phyloP scores from a whole-genome alignment of 2,113 vertebrate species.

The Megaceryle maxima region DNA sequence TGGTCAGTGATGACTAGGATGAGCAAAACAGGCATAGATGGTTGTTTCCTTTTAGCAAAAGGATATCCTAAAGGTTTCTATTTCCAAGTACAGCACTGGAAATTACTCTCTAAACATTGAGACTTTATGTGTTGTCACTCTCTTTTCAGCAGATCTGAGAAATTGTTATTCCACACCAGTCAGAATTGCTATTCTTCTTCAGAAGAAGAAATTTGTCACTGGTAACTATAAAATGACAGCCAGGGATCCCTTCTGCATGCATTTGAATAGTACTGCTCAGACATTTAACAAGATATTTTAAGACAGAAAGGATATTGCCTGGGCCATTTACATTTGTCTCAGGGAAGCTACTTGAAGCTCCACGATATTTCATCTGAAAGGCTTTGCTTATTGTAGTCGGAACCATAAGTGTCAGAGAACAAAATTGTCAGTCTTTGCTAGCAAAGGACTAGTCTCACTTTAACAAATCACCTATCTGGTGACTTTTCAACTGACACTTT shows the following conservation, averaged over 20 bases:
- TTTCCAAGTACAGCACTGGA: not conserved
- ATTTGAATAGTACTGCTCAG: not conserved
- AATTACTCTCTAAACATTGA: not conserved
- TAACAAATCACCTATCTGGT: not conserved
- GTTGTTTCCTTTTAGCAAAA: not conserved
- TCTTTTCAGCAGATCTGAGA: not conserved
- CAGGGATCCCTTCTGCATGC: not conserved
- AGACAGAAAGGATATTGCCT: not conserved
- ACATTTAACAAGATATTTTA: not conserved
- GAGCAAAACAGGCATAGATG: not conserved
- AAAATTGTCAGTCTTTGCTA: not conserved
- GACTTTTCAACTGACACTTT: not conserved
- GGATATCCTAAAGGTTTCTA: not conserved
- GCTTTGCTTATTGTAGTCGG: not conserved
- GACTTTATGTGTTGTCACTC: not conserved
- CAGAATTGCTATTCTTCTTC: not conserved
- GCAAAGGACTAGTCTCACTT: not conserved
- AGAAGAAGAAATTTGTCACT: not conserved
- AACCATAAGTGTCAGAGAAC: not conserved
- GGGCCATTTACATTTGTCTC: not conserved
- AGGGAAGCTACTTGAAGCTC: not conserved
- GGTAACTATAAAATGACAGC: not conserved
- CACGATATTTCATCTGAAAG: not conserved
- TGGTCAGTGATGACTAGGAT: not conserved
- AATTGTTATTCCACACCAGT: not conserved